Evolutionary conservation across 1,140 invertebrate species (phyloP).

Genomic region (Cydia splendana): DNA sequence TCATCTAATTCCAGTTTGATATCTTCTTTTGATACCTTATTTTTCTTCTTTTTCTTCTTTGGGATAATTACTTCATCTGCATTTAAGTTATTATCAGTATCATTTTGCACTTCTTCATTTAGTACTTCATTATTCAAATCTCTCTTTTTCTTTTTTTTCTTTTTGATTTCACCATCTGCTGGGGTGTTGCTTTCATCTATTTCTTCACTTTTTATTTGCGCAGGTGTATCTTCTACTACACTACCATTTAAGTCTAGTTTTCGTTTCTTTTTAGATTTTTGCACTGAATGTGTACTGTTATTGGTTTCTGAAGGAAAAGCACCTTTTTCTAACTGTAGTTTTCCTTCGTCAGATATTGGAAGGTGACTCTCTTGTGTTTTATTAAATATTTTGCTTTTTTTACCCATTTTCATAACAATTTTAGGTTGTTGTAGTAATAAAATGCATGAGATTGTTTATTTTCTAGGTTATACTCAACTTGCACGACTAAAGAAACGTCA

Average conservation of each 20-base stretch:
- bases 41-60: conserved; percentile 23
- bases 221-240: background rate
- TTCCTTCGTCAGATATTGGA: background rate
- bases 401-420: conserved; percentile 7
- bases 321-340: background rate
- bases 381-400: background rate
- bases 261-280: conserved; percentile 20
- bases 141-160: conserved; percentile 25
- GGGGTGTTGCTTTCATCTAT: background rate
- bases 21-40: background rate
- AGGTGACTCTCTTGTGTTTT: background rate
- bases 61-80: background rate
- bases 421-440: background rate
- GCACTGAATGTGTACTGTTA: background rate
- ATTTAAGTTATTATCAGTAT: background rate
- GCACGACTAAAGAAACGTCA: background rate
- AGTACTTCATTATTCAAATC: background rate
- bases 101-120: background rate
- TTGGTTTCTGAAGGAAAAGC: background rate
- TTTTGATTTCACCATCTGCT: background rate
- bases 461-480: background rate
- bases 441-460: background rate
- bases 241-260: background rate
- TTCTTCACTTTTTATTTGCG: background rate
- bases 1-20: background rate